Conservation (phyloP, 1,140 invertebrate genomes). For the Papilio dardanus region DNA sequence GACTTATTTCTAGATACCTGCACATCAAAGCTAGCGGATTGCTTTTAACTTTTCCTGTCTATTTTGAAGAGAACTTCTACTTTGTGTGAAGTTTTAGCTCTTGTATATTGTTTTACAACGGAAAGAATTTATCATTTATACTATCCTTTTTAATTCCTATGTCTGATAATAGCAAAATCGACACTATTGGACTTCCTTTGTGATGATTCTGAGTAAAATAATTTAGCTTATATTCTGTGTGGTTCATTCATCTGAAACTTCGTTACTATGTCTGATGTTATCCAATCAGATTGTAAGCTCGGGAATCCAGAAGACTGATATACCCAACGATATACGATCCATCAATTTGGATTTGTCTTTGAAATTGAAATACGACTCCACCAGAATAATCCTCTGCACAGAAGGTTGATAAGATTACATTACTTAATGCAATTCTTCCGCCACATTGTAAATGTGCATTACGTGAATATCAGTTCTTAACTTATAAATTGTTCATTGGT, state of each 20-base stretch:
- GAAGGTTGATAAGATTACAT: not conserved
- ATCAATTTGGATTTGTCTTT: conserved; percentile 6
- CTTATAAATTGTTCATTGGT: not conserved
- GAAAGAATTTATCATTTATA: not conserved
- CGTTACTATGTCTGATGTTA: not conserved
- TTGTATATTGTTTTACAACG: not conserved
- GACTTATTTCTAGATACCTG: conserved; percentile 2
- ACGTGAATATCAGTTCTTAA: not conserved
- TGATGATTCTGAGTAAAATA: not conserved
- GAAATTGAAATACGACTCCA: not conserved
- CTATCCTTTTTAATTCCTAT: not conserved
- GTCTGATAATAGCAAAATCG: not conserved
- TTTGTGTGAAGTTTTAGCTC: not conserved
- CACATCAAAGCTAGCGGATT: conserved; percentile 16
- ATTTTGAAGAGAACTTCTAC: not conserved
- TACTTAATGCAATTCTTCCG: not conserved
- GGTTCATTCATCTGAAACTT: not conserved
- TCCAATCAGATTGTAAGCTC: not conserved
- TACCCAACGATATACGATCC: not conserved
- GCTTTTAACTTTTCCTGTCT: conserved; percentile 12
- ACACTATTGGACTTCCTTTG: not conserved
- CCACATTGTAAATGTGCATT: not conserved
- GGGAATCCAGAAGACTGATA: not conserved
- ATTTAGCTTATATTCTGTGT: not conserved
- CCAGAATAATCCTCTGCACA: not conserved